phyloP scores from a whole-genome alignment of 2,797 vertebrate species.

The Macrochelys suwanniensis region DNA sequence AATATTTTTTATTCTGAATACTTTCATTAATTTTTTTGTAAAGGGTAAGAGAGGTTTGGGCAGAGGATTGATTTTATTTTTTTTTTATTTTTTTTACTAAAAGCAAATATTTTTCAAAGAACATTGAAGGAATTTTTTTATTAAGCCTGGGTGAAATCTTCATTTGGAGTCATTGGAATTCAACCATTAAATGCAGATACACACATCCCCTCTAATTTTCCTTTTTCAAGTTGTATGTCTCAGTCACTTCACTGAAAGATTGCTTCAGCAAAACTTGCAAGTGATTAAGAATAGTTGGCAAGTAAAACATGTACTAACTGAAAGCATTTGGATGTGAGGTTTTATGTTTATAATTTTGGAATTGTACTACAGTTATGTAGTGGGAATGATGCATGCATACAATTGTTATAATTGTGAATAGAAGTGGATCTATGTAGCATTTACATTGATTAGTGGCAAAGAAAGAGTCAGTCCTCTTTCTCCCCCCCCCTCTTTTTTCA shows the following conservation, averaged over 20 bases:
- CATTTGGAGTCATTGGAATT: not conserved
- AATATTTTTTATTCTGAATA: not conserved
- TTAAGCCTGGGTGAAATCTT: not conserved
- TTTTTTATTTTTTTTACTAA: not conserved
- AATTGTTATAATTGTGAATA: not conserved
- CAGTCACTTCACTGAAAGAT: not conserved
- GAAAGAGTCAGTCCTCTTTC: not conserved
- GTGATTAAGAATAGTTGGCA: not conserved
- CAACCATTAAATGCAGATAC: not conserved
- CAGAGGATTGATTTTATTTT: not conserved
- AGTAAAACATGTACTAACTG: not conserved
- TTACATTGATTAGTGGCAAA: not conserved
- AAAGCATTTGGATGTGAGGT: not conserved
- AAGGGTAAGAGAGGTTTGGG: not conserved
- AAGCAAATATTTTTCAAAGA: not conserved
- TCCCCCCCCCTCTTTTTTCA: not conserved
- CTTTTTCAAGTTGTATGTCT: not conserved
- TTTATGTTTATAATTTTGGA: not conserved
- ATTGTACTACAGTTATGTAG: rapidly evolving
- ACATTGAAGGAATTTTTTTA: not conserved
- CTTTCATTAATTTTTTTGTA: not conserved
- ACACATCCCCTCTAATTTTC: not conserved
- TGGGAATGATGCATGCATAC: not conserved
- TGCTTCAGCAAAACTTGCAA: not conserved
- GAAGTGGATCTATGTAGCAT: not conserved